Base-by-base conservation (phyloP, 1,140 invertebrate species). In the Drosophila takahashii region DNA sequence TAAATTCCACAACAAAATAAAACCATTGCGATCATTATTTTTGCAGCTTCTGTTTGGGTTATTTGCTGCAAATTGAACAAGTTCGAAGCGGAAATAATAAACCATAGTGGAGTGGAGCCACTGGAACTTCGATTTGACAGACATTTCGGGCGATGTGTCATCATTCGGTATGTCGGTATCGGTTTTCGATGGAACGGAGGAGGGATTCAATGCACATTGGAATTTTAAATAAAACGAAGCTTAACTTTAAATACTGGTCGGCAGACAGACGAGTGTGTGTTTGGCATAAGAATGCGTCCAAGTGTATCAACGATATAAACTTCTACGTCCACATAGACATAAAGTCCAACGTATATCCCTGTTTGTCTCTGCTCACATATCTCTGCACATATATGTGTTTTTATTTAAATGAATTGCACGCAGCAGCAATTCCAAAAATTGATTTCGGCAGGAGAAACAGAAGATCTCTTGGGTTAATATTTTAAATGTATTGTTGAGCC, bases 221-320 rank as follows among this genome's bases (percentile, higher is more conserved):
- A 56, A 44, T 56, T 54, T 77, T 48, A 77, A 77, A 62, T 62
- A 53, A 58, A 69, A 58, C 18, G 18, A 6, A 10, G 56, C 32
- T 39, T 44, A 52, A 39, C 34, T 70, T 70, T 70, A 70, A 70
- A 34, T 70, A 70, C 64, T 69, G 41, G 39, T 0, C 15, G 44
- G 39, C 42, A 16, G 1, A 18, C 4, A 11, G 3, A 7, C 6
- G 41, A 8, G 32, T 41, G 59, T 65, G 39, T 39, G 29, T 37
- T 54, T 53, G 44, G 50, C 52, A 73, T 65, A 81, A 81, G 79
- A 83, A 83, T 75, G 79, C 80, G 75, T 70, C 64, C 70, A 83
- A 83, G 79, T 83, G 80, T 75, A 75, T 83, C 71, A 75, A 81
- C 77, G 79, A 81, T 81, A 81, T 81, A 81, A 81, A 76, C 64